Evolutionary conservation across 2,888 invertebrate genomes (phyloP).

Genomic region (Oscheius myriophilus): DNA sequence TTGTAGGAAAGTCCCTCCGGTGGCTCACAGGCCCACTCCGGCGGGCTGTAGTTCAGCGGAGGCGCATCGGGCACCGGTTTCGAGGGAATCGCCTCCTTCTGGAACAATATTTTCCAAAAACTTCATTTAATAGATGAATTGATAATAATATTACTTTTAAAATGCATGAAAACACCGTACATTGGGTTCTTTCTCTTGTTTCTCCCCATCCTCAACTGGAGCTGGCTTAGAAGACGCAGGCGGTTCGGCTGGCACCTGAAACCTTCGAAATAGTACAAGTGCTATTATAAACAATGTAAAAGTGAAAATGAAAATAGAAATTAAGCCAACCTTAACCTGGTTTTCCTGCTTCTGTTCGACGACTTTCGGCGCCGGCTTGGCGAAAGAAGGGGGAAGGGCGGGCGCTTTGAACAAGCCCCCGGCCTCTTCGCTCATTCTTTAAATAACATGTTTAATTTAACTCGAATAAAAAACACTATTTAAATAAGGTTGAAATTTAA

Average conservation of each 20-base stretch:
- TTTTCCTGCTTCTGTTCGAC: slow-evolving; percentile 7
- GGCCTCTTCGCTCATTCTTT: slow-evolving; percentile 1
- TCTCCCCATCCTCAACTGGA: not conserved
- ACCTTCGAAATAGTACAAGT: too few relatives aligned
- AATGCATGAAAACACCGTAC: not conserved
- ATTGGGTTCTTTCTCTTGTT: not conserved
- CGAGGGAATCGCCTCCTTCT: not conserved
- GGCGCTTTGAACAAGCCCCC: slow-evolving; percentile 29
- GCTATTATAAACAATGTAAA: too few relatives aligned
- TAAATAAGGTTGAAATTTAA: too few relatives aligned
- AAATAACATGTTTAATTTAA: not conserved
- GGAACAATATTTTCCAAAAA: not conserved
- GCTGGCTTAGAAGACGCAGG: too few relatives aligned
- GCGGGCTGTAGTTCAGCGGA: slow-evolving; percentile 48
- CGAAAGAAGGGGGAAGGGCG: slow-evolving; percentile 15
- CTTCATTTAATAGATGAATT: not conserved
- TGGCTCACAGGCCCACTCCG: slow-evolving; percentile 56
- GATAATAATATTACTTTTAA: too few relatives aligned
- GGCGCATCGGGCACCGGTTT: slow-evolving; percentile 31
- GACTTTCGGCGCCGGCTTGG: slow-evolving; percentile 1
- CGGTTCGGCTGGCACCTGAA: too few relatives aligned
- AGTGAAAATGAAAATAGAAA: too few relatives aligned
- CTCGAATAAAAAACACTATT: too few relatives aligned
- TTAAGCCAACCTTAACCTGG: not conserved
- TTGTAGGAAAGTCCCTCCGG: slow-evolving; percentile 75